A percentile compares a stretch with the other conserved stretches of the same genome.
phyloP scores from a whole-genome alignment of 1,140 invertebrate genomes.

The Dreissena rostriformis region DNA sequence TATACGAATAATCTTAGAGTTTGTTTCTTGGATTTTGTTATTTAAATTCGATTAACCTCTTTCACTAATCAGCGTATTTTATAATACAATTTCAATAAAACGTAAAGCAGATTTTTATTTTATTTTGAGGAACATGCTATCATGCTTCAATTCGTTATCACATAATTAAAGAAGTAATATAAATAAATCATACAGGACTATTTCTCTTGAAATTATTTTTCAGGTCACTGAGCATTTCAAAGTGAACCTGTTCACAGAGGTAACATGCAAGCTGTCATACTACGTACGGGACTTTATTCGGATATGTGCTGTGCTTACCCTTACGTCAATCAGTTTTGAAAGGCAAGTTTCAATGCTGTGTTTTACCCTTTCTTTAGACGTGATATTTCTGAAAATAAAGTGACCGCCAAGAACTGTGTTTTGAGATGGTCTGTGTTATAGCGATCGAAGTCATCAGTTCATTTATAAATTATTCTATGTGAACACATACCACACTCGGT shows the following conservation, averaged over 20 bases:
- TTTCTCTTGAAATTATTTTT: not conserved
- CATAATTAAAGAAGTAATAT: not conserved
- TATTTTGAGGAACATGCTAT: no score
- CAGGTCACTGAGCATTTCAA: constrained; percentile 56
- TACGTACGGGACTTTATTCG: constrained; percentile 53
- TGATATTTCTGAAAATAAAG: no score
- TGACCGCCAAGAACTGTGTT: no score
- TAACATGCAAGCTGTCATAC: constrained; percentile 50
- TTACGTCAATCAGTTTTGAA: constrained; percentile 59
- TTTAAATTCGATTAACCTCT: not conserved
- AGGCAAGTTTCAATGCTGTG: constrained; percentile 29
- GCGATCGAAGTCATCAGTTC: no score
- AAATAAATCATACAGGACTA: not conserved
- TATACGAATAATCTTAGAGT: no score
- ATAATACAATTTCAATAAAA: not conserved
- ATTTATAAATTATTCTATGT: no score
- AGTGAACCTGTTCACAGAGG: constrained; percentile 21
- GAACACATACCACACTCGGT: no score
- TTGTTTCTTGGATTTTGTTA: no score
- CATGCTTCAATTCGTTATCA: no score
- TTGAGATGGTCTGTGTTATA: no score
- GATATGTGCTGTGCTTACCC: constrained; percentile 53
- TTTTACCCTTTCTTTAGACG: not conserved
- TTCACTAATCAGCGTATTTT: not conserved
- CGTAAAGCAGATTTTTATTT: no score